A percentile compares a stretch with the other conserved stretches of the same genome.
phyloP scores from a whole-genome alignment of 2,888 invertebrate species.

The Acronicta aceris region DNA sequence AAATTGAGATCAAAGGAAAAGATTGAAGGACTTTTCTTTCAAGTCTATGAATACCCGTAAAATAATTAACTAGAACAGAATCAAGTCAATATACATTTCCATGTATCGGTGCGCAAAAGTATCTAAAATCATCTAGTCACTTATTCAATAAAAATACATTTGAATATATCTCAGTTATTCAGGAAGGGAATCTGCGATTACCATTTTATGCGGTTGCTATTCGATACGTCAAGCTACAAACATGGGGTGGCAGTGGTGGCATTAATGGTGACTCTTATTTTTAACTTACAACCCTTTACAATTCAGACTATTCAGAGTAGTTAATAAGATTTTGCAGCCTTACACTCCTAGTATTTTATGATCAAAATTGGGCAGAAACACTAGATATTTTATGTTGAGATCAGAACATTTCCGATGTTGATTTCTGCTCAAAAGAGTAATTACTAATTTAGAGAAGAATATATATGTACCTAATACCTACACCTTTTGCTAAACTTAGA shows the following conservation, averaged over 20 bases:
- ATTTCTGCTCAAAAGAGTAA: too few species aligned
- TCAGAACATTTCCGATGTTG: too few species aligned
- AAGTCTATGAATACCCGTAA: background rate
- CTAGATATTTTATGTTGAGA: background rate
- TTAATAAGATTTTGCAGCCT: slow-evolving; percentile 43
- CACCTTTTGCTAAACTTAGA: too few species aligned
- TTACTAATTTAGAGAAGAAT: too few species aligned
- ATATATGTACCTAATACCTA: too few species aligned
- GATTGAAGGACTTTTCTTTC: slow-evolving; percentile 26
- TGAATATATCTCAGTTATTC: slow-evolving; percentile 47
- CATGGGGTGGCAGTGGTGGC: slow-evolving; percentile 64
- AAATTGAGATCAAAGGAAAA: slow-evolving; percentile 37
- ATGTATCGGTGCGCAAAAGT: slow-evolving; percentile 36
- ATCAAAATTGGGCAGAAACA: slow-evolving; percentile 2
- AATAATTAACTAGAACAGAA: background rate
- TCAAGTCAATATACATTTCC: slow-evolving; percentile 10
- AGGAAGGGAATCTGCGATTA: slow-evolving; percentile 60
- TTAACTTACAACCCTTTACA: slow-evolving; percentile 50
- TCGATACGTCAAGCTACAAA: slow-evolving; percentile 65
- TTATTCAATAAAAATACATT: slow-evolving; percentile 47
- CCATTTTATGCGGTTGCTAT: slow-evolving; percentile 69
- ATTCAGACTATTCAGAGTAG: slow-evolving; percentile 23
- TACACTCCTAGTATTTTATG: slow-evolving; percentile 25
- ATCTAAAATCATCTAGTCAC: slow-evolving; percentile 38
- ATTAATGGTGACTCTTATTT: slow-evolving; percentile 65